Base-by-base conservation (phyloP, 2,113 vertebrate species). In the Thymallus thymallus region DNA sequence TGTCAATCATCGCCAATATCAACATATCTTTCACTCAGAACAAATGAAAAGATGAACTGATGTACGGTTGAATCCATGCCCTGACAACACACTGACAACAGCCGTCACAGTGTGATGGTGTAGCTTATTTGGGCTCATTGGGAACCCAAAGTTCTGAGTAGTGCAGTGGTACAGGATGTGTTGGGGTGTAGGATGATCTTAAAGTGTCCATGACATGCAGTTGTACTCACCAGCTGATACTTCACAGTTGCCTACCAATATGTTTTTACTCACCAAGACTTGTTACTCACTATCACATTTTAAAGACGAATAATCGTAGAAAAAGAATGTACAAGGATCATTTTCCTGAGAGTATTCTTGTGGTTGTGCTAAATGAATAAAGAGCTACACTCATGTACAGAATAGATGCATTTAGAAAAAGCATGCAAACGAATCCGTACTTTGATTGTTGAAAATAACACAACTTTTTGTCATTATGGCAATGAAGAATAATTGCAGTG, bases 161-260 rank as follows among this genome's bases (percentile, higher is more conserved):
- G 86, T 89, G 90, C 86, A 85, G 89, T 89, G 84, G 80, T 90
- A 80, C 84, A 86, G 85, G 74, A 86, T 82, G 81, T 88, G 88
- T 80, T 81, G 88, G 88, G 88, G 55, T 84, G 80, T 77, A 85
- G 56, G n/a, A 22, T 60, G 56, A 60, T 23, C 56, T 60, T 60
- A 5, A 80, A 72, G 73, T 73, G 80, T 89, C 81, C 80, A 85
- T 48, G 77, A 81, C 84, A 87, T 86, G 83, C 85, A 83, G 82
- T 86, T 87, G 71, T 83, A 80, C 84, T 88, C 80, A 74, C 88
- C 87, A 87, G 86, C 83, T 85, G 80, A 87, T 88, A 78, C 87
- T 91, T 90, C 91, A 91, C 90, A 91, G 89, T 92, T 89, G 91
- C 90, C 91, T 91, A 90, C 88, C 85, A 87, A 90, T 85, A 82